Conservation (phyloP, 2,113 vertebrate species). For the Nanorana parkeri region DNA sequence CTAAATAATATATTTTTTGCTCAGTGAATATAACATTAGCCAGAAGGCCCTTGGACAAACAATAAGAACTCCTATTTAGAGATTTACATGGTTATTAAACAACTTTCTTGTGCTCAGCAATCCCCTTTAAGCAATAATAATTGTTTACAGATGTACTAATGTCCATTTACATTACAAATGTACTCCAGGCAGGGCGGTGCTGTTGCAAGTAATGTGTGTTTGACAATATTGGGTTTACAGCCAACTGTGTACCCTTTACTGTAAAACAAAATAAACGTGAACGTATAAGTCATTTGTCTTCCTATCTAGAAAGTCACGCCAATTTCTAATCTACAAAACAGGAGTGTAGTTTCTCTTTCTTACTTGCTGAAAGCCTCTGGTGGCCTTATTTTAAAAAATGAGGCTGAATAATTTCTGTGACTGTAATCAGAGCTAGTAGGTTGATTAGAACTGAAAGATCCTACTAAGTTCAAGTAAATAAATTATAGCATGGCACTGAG, state of each 20-base stretch:
- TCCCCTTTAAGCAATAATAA: background rate
- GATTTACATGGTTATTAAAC: no score
- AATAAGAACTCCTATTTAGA: no score
- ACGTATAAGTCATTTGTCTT: conserved; percentile 11
- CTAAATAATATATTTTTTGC: no score
- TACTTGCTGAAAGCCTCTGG: background rate
- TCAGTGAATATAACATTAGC: no score
- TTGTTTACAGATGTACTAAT: background rate
- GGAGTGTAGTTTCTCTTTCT: background rate
- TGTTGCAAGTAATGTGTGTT: background rate
- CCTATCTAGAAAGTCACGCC: background rate
- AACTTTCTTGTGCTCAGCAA: no score
- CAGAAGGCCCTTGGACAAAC: no score
- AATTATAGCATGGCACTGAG: background rate
- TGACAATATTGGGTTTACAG: background rate
- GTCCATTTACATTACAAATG: background rate
- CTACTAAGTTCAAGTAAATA: conserved; percentile 7
- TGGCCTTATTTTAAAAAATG: conserved; percentile 16
- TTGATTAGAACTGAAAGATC: conserved; percentile 41
- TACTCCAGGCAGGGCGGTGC: background rate
- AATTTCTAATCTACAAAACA: conserved; percentile 10
- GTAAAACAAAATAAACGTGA: background rate
- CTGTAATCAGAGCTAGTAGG: conserved; percentile 35
- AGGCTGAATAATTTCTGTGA: conserved; percentile 9
- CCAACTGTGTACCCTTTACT: background rate